phyloP scores from a whole-genome alignment of 37 sponge, comb jelly and placozoan genomes.

The Sycon ciliatum region DNA sequence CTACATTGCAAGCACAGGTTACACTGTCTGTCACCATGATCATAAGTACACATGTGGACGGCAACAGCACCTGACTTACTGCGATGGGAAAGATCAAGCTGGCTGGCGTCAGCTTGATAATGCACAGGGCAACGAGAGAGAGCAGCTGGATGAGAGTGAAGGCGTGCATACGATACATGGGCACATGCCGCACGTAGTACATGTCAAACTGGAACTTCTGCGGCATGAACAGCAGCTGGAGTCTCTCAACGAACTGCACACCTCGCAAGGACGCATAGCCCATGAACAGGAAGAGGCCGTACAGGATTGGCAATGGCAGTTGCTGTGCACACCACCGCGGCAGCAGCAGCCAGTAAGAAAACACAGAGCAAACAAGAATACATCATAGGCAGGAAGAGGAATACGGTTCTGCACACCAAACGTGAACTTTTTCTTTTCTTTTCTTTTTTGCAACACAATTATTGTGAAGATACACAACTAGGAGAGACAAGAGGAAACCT shows the following conservation, averaged over 20 bases:
- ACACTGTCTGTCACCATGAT: no score
- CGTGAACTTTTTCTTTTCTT: no score
- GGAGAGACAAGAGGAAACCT: no score
- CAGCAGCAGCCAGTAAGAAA: background rate
- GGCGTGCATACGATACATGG: slow-evolving; percentile 52
- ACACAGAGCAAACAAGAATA: background rate
- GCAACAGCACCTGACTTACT: no score
- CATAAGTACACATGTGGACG: no score
- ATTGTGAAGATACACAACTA: no score
- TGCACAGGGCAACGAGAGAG: slow-evolving; percentile 44
- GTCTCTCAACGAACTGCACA: slow-evolving; percentile 61
- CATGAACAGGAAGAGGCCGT: slow-evolving; percentile 70
- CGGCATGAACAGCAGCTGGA: slow-evolving; percentile 53
- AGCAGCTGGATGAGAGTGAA: slow-evolving; percentile 59
- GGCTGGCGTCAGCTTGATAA: slow-evolving; percentile 28
- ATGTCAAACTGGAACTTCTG: slow-evolving; percentile 71
- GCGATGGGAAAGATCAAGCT: slow-evolving; percentile 57
- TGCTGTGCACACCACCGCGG: no score
- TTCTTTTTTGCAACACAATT: no score
- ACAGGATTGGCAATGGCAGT: slow-evolving; percentile 74
- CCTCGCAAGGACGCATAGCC: slow-evolving; percentile 62
- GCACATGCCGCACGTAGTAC: slow-evolving; percentile 58
- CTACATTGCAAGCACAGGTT: no score
- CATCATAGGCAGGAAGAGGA: no score
- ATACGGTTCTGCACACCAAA: no score